phyloP scores from a whole-genome alignment of 1,140 invertebrate genomes.

The Ceratina australensis region DNA sequence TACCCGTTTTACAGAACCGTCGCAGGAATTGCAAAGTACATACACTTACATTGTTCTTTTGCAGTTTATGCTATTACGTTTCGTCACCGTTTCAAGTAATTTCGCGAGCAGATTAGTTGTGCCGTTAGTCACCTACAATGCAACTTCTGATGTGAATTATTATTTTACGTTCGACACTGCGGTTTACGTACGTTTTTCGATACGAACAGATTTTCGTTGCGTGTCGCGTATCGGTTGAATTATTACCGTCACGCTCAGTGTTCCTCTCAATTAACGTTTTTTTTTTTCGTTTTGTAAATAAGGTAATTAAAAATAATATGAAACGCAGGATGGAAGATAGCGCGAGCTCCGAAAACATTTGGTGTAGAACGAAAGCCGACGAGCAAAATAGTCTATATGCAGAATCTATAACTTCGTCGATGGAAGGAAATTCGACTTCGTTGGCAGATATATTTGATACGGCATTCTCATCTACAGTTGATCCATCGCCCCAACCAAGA shows the following conservation, averaged over 20 bases:
- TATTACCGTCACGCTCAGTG: neutral
- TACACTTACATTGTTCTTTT: slow-evolving; percentile 1
- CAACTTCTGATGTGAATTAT: neutral
- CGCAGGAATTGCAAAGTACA: slow-evolving; percentile 56
- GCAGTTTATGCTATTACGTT: neutral
- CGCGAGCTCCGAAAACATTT: slow-evolving; percentile 70
- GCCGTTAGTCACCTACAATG: neutral
- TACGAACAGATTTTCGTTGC: neutral
- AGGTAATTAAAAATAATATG: too few relatives aligned
- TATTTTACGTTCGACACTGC: too few relatives aligned
- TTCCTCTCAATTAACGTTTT: neutral
- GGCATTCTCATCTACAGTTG: slow-evolving; percentile 80
- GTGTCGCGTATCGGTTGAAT: slow-evolving; percentile 9
- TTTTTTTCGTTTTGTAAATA: slow-evolving; percentile 23
- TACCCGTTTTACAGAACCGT: slow-evolving; percentile 55
- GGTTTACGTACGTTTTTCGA: neutral
- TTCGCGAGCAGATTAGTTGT: neutral
- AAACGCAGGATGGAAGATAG: slow-evolving; percentile 72
- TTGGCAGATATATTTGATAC: slow-evolving; percentile 81
- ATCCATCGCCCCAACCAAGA: slow-evolving; percentile 75
- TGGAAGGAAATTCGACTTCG: slow-evolving; percentile 78
- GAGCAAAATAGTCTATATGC: slow-evolving; percentile 67
- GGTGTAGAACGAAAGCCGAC: slow-evolving; percentile 72
- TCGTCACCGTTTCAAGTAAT: neutral
- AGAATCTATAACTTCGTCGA: slow-evolving; percentile 68